These are phyloP conservation scores for Caenorhabditis sinica DNA, from an alignment of 2,888 invertebrate genomes.

Conservation along the genomic window DNA sequence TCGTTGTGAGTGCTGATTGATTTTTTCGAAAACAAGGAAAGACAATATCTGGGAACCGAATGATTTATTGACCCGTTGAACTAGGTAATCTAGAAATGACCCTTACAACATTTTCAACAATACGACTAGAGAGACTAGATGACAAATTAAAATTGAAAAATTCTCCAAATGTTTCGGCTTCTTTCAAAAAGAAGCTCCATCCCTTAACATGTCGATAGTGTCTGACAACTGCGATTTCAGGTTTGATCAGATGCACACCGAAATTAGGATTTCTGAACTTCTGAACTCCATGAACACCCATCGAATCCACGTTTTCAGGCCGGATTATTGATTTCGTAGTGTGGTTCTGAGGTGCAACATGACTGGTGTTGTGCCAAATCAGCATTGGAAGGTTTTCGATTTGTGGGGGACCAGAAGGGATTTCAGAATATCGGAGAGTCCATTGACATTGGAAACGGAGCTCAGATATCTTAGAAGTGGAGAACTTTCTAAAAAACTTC, in stretches of 20 bases:
- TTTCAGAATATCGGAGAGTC: constrained; percentile 67
- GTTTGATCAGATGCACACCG: constrained; percentile 50
- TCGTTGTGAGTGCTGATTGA: too few relatives aligned
- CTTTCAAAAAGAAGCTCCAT: constrained; percentile 70
- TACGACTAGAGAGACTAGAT: neutral
- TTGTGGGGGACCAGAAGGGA: constrained; percentile 39
- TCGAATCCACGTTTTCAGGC: constrained; percentile 64
- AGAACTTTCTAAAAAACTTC: constrained; percentile 12
- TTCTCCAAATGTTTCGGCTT: constrained; percentile 69
- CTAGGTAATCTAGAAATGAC: constrained; percentile 7
- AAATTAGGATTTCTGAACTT: constrained; percentile 45
- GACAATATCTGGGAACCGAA: neutral
- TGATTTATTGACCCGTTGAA: constrained; percentile 30
- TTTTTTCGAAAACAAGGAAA: neutral
- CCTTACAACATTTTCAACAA: constrained; percentile 16
- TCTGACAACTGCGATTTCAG: constrained; percentile 63
- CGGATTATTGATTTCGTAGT: constrained; percentile 70
- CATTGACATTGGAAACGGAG: constrained; percentile 71
- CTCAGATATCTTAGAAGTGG: constrained; percentile 44
- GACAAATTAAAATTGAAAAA: constrained; percentile 45
- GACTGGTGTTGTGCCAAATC: constrained; percentile 71
- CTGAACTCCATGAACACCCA: constrained; percentile 72
- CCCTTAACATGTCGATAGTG: constrained; percentile 69
- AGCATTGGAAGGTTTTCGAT: constrained; percentile 60
- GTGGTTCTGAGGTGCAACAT: constrained; percentile 72